Evolutionary conservation across 2,113 vertebrate genomes (phyloP), one percentile per base, ranked within the genome.

Genomic region (Gobius niger): DNA sequence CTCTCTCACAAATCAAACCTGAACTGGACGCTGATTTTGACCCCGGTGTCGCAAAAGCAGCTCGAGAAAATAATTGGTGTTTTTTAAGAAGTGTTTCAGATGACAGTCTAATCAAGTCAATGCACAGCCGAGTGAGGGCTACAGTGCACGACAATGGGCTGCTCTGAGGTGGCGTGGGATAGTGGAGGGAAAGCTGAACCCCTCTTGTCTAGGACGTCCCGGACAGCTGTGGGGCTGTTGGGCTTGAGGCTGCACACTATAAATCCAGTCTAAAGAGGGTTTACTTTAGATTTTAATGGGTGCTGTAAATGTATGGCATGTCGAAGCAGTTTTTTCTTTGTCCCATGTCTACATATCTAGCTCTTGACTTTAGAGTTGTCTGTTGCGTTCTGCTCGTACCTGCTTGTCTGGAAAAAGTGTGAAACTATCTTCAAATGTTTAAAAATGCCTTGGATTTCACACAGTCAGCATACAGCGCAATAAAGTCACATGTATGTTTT

Each of bases 211-310:
- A 54, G 73, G 80, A 85, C 89, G 84, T 87, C 68, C 66, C 47
- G 72, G 80, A 85, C 91, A 90, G 89, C 88, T 92, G 88, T 77
- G 68, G 62, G 87, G 77, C 78, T 70, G 54, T 72, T 66, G 76
- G 75, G 67, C 80, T 80, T 69, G 77, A 59, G 79, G 81, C 87
- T 87, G 83, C 84, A 83, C 65, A 15, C 84, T 80, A 85, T 93
- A 91, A 92, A 92, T 92, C 81, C 80, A 86, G 84, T 85, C 79
- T 87, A 91, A 92, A 93, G 86, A 89, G 87, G 88, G 85, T 91
- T 92, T 88, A 88, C 83, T 87, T 88, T 88, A 88, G 83, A 87
- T 89, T 92, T 93, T 91, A 92, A 92, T 91, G 87, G 88, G 68
- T 49, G 79, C 68, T 77, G 80, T 90, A 92, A 92, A 93, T 92